These are phyloP conservation scores for Spheniscus humboldti DNA, from an alignment of 2,797 vertebrate species.

Conservation along the genomic window DNA sequence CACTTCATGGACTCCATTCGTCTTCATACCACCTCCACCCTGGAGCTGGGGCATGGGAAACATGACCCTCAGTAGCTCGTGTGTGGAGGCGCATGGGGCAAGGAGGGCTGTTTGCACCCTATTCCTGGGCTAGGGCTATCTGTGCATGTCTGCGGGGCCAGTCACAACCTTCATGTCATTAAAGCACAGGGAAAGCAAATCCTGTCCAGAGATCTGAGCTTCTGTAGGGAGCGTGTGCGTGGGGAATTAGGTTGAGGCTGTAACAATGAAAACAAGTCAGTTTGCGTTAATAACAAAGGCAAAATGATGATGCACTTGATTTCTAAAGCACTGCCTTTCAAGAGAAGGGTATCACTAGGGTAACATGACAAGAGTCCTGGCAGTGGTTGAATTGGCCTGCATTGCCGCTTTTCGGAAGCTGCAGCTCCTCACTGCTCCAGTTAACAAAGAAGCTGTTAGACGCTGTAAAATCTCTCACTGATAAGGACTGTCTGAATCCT, in stretches of 20 bases:
- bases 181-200: constrained; percentile 11
- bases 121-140: not conserved
- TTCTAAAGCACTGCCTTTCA: constrained; percentile 12
- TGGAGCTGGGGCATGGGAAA: not conserved
- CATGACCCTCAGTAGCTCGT: accelerated
- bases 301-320: constrained; percentile 15
- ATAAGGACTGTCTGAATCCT: not conserved
- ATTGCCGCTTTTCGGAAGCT: constrained; percentile 16
- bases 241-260: constrained; percentile 42
- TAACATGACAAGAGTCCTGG: not conserved
- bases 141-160: not conserved
- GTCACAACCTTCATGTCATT: constrained; percentile 48
- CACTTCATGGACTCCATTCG: not conserved
- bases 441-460: constrained; percentile 38
- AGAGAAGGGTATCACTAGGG: constrained; percentile 2
- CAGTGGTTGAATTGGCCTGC: constrained; percentile 26
- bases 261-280: constrained; percentile 52
- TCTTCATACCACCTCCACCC: not conserved
- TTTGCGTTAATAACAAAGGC: constrained; percentile 37
- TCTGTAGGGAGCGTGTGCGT: not conserved
- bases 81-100: accelerated
- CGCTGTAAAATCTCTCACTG: not conserved
- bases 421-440: constrained; percentile 7
- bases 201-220: not conserved
- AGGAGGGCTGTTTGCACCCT: not conserved